Base-by-base conservation (phyloP, 1,140 invertebrate species). In the Pseudomyrmex flavicornis region DNA sequence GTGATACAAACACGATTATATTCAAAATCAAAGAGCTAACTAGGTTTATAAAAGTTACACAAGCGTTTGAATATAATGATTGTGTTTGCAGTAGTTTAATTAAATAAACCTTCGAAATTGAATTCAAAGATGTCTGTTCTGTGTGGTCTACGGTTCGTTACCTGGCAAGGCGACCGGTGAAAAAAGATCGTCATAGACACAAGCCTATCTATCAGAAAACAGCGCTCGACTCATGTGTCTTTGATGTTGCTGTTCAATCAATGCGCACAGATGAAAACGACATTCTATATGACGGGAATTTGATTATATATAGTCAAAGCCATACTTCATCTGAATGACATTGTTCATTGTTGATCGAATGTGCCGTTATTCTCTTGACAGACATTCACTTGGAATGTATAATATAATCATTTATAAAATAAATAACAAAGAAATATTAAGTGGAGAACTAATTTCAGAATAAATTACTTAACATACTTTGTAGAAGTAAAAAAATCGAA, bases 211-310 rank as follows among this genome's bases (percentile, higher is more conserved):
- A 61, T 9, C 46, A 20, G 35, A 46, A 83, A 35, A 50, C 20
- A 26, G 35, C 72, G 54, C 20, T 70, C 65, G 15, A 70, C 12
- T 22, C 8, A 10, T 56, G 10, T 56, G 54, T 83, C 82, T 77
- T 83, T 83, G 62, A 83, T 50, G 22, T 77, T 50, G 44, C 17
- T 15, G 46, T 59, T 76, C 82, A 83, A 76, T 76, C 62, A 17
- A 44, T 44, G 59, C 50, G 46, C 48, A 76, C 63, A 59, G 17
- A 66, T 83, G 62, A 66, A 83, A 83, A 68, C 20, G 48, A 59
- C n/a, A 58, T 77, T 17, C 22, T 44, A 65, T 44, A 65, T 26
- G 22, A 63, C 58, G 46, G 17, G 50, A 83, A 83, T 76, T 83
- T 20, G 17, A 83, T 83, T 77, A 77, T 54, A 58, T 35, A 12